Base-by-base conservation (phyloP, 2,113 vertebrate species). In the Percina caprodes region DNA sequence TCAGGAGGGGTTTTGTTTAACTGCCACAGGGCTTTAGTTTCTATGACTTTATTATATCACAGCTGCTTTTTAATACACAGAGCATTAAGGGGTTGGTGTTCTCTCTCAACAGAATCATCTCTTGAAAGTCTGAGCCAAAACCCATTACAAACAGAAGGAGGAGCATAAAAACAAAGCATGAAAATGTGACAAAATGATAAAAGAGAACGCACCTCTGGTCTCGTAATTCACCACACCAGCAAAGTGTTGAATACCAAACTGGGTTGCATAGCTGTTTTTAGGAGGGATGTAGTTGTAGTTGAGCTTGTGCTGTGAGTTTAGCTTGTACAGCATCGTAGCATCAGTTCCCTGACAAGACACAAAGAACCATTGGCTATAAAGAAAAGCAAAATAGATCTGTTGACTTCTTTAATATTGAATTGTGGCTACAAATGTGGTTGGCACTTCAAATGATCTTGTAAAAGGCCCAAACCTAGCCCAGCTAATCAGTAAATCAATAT, bases 211-310 rank as follows among this genome's bases (percentile, higher is more conserved):
- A 95, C 98, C 98, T 97, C 95, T 96, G 48, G 96, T 98, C 91
- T 99, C 98, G 0, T 99, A 99, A 91, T 96, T 96, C 78, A 99
- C 98, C 0, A 99, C 89, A 0, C 98, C 98, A 14, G 98, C 98
- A 83, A 99, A 99, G 92, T 99, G 98, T 85, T 97, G 99, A 94
- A 99, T 98, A 0, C 98, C 98, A 88, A 99, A 99, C 91, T 97
- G 97, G 13, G 97, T 99, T 81, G 97, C 96, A 0, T 99, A 96
- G 90, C 94, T 96, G 88, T 99, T 99, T 93, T 98, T 99, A 0
- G 98, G 98, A 1, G 96, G 97, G 72, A 99, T 95, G 78, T 99
- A 99, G 94, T 98, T 97, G 72, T 93, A 92, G 89, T 99, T 99
- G 60, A 98, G 95, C 79, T 97, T 99, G 94, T 99, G 98, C 89